Evolutionary conservation across 2,797 vertebrate genomes (phyloP).

Genomic region (Parauchenoglanis punctatus): DNA sequence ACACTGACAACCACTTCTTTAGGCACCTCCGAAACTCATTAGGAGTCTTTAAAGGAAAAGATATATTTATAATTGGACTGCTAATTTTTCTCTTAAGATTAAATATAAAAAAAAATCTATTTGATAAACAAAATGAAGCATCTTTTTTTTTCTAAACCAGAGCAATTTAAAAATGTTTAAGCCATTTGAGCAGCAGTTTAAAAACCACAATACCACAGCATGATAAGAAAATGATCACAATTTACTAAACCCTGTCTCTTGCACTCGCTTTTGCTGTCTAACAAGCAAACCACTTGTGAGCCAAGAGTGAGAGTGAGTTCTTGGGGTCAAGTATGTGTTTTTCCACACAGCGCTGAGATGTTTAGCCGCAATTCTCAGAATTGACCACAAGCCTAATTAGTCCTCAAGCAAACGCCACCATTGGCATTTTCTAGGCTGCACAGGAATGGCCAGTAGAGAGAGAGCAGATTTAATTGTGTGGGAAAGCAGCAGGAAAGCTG

Average conservation of each 20-base stretch:
- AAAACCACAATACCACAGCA: conserved; percentile 16
- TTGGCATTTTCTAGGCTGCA: conserved; percentile 54
- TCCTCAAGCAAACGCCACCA: conserved; percentile 49
- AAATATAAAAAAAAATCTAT: conserved; percentile 4
- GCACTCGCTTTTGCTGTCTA: conserved; percentile 35
- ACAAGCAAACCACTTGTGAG: conserved; percentile 53
- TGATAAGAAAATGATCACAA: conserved; percentile 51
- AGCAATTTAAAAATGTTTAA: conserved; percentile 23
- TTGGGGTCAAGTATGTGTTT: conserved; percentile 60
- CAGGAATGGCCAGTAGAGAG: conserved; percentile 43
- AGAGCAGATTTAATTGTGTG: conserved; percentile 50
- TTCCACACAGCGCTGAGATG: conserved; percentile 52
- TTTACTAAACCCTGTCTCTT: conserved; percentile 35
- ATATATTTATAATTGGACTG: neutral
- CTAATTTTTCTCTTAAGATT: neutral
- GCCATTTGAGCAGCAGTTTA: conserved; percentile 14
- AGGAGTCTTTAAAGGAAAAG: neutral
- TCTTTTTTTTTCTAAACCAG: conserved; percentile 11
- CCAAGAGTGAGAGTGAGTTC: conserved; percentile 52
- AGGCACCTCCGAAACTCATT: neutral
- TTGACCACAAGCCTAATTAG: conserved; percentile 59
- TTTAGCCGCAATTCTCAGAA: conserved; percentile 53
- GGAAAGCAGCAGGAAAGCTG: conserved; percentile 53
- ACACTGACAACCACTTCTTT: neutral
- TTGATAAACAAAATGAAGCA: conserved; percentile 29